Evolutionary conservation across 2,888 invertebrate genomes (phyloP).

Genomic region (Cephus sareptanus): DNA sequence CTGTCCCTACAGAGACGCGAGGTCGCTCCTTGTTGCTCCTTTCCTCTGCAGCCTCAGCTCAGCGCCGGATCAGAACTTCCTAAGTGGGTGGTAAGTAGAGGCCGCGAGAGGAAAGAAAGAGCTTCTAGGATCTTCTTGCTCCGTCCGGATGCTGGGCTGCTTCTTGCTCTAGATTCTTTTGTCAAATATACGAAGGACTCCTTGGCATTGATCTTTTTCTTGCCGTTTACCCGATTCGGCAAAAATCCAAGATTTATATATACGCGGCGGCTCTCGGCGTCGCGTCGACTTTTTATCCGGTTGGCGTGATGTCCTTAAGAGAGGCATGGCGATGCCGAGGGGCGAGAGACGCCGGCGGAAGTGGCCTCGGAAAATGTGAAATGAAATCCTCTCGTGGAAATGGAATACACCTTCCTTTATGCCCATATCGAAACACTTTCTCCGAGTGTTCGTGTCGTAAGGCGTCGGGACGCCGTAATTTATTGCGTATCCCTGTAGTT

Average conservation of each 20-base stretch:
- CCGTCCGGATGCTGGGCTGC: not conserved
- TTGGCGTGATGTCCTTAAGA: not conserved
- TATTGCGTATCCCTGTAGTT: not conserved
- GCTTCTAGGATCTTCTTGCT: not conserved
- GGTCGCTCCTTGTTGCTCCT: not conserved
- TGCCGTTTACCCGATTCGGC: not conserved
- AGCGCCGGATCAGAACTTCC: not conserved
- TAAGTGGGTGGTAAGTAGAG: not conserved
- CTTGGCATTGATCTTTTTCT: not conserved
- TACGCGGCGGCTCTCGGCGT: not conserved
- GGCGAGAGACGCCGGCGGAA: not conserved
- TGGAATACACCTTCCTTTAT: conserved; percentile 35
- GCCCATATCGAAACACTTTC: conserved; percentile 34
- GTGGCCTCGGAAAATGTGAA: conserved; percentile 43
- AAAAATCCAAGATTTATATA: not conserved
- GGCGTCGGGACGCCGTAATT: conserved; percentile 7
- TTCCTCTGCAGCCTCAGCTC: not conserved
- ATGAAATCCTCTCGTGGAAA: conserved; percentile 56
- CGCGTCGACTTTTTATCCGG: not conserved
- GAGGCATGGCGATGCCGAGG: not conserved
- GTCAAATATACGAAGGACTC: not conserved
- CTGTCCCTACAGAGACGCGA: not conserved
- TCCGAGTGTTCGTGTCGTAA: conserved; percentile 7
- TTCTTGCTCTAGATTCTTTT: not conserved
- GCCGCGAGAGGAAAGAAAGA: not conserved